Conservation (phyloP, 2,113 vertebrate species). For the Centropus bengalensis region DNA sequence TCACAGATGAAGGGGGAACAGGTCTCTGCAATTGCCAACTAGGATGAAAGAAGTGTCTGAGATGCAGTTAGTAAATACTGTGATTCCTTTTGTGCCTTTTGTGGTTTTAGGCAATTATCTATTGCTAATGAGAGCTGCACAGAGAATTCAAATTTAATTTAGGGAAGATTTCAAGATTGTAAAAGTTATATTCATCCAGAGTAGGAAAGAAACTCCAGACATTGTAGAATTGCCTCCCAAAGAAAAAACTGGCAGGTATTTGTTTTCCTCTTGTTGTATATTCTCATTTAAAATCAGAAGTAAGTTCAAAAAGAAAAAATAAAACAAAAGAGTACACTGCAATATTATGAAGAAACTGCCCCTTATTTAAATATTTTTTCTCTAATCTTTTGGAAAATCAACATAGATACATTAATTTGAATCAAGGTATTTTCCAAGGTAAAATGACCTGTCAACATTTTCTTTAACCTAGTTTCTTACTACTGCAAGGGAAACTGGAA, state of each 20-base stretch:
- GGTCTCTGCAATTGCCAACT: not conserved
- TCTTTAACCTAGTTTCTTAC: not conserved
- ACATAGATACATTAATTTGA: not conserved
- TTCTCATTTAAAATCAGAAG: not conserved
- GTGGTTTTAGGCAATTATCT: not conserved
- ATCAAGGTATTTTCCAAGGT: not conserved
- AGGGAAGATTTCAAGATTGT: not conserved
- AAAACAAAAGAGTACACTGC: not conserved
- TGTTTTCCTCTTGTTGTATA: not conserved
- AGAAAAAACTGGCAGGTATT: not conserved
- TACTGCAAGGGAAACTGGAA: not conserved
- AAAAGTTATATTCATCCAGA: not conserved
- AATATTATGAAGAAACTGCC: not conserved
- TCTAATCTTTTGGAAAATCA: not conserved
- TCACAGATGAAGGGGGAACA: not conserved
- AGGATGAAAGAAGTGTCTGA: not conserved
- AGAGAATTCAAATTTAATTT: not conserved
- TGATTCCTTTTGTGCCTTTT: not conserved
- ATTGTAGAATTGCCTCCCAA: not conserved
- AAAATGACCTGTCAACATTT: not conserved
- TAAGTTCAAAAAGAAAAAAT: not conserved
- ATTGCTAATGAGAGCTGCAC: not conserved
- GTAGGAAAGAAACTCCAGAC: not conserved
- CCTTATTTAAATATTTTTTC: not conserved
- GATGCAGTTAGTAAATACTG: not conserved